Evolutionary conservation across 2,113 vertebrate species (phyloP), one percentile per base, ranked within the genome.

Genomic region (Lontra canadensis): DNA sequence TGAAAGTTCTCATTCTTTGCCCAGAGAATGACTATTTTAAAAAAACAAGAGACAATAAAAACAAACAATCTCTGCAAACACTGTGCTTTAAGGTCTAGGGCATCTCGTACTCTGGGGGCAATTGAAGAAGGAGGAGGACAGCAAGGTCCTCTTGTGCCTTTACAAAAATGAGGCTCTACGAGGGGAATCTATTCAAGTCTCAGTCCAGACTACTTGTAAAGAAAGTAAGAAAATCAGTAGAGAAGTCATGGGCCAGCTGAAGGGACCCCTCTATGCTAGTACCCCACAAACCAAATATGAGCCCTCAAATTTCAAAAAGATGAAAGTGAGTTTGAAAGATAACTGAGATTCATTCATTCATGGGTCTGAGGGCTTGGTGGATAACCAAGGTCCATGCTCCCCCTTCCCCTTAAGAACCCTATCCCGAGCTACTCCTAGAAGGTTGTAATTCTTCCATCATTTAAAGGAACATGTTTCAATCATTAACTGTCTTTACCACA

Each of bases 1-100:
- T 91, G 80, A 34, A 85, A 85, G 31, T 49, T 71, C 86, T 26
- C 36, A 15, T 71, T 83, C 83, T 80, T 79, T 85, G n/a, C 59
- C 65, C 65, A 91, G 71, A 84, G 85, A 95, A 97, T 55, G 59
- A 94, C n/a, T 85, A 42, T 89, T 90, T 44, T 61, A 26, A 61
- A 61, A 82, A 88, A 61, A 36, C 2, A 36, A 90, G n/a, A 93
- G 17, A 79, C 39, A 88, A 88, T 74, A 57, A 91, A 93, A 86
- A 87, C 10, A 95, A 96, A 42, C 61, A 36, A 17, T 44, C n/a
- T 91, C 59, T 18, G 74, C 74, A 90, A 85, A 85, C 20, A 63
- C 10, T 3, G 29, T 29, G 42, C 59, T 92, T 80, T 94, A 76
- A 42, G 23, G 44, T 49, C 78, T 47, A 31, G 36, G n/a, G 6